Evolutionary conservation across 2,113 vertebrate species (phyloP).

Genomic region (Psittacula cyanocephala): DNA sequence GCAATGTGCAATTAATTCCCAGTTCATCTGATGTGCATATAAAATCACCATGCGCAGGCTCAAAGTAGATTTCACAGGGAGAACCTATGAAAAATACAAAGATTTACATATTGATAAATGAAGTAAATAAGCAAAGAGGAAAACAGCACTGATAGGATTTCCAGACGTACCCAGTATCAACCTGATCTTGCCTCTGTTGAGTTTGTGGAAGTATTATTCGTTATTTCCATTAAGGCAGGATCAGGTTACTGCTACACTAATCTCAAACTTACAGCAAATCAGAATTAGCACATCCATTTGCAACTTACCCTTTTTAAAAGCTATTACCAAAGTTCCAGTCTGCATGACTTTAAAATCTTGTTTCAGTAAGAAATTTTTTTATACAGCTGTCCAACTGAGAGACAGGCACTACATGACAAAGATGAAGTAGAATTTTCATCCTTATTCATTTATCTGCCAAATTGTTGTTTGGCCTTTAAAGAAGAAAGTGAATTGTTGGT

Average conservation of each 20-base stretch:
- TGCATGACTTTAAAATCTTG: not conserved
- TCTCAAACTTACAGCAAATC: not conserved
- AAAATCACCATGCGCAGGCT: slow-evolving; percentile 89
- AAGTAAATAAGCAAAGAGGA: not conserved
- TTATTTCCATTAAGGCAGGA: not conserved
- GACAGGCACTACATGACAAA: not conserved
- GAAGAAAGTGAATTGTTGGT: not conserved
- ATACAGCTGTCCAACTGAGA: not conserved
- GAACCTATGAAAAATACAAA: slow-evolving; percentile 76
- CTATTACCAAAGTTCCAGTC: not conserved
- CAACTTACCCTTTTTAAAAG: not conserved
- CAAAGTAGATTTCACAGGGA: slow-evolving; percentile 87
- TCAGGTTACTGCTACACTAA: not conserved
- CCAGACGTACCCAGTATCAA: not conserved
- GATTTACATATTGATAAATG: not conserved
- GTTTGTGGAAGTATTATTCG: not conserved
- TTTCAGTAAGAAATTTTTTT: not conserved
- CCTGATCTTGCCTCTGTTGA: not conserved
- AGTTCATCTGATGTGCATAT: slow-evolving; percentile 79
- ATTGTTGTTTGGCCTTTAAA: not conserved
- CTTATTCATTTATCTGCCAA: not conserved
- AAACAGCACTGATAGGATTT: not conserved
- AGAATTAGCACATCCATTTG: not conserved
- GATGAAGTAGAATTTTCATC: not conserved
- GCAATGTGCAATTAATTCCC: slow-evolving; percentile 89